phyloP scores from a whole-genome alignment of 2,797 vertebrate genomes.

The Rousettus madagascariensis region DNA sequence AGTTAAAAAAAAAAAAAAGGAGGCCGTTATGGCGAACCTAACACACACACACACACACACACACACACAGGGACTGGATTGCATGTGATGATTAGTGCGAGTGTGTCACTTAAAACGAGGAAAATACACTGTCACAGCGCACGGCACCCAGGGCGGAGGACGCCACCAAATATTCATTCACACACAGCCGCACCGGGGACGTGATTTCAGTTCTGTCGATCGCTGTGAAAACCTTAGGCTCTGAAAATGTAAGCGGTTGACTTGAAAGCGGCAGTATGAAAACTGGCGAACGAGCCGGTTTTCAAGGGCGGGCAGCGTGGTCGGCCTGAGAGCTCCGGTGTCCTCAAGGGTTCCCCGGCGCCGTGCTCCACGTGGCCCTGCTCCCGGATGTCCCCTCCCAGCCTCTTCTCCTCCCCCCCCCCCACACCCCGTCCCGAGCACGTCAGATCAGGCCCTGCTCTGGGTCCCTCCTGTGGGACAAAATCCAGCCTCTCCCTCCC shows the following conservation, averaged over 20 bases:
- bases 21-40: neutral
- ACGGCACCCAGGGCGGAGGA: neutral
- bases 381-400: neutral
- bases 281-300: neutral
- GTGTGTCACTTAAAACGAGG: neutral
- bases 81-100: no score
- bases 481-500: neutral
- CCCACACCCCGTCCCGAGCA: no score
- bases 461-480: neutral
- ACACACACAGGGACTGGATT: neutral
- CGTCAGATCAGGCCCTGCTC: neutral
- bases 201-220: neutral
- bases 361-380: fast-evolving
- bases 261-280: neutral
- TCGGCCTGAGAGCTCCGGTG: neutral
- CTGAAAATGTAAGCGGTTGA: neutral
- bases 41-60: neutral
- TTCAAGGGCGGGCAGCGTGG: fast-evolving
- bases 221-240: neutral
- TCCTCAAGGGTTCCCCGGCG: neutral
- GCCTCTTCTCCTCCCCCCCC: neutral
- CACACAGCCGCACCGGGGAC: neutral
- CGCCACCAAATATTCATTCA: neutral
- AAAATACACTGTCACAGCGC: no score
- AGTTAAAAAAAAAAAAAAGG: neutral